Base-by-base conservation (phyloP, 1,140 invertebrate species). In the Drosophila insularis region DNA sequence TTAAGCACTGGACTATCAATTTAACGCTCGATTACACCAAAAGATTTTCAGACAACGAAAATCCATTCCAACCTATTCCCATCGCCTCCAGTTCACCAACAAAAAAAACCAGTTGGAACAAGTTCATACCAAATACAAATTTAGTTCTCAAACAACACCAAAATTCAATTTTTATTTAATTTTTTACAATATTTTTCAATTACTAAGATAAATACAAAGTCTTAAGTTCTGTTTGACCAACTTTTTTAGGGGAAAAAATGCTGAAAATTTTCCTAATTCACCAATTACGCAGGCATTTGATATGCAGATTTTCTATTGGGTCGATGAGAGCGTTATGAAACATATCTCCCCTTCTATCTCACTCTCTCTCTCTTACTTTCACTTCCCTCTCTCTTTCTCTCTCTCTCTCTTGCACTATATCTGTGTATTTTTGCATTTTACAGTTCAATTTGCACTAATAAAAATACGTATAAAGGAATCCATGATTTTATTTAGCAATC, bases 401-500 rank as follows among this genome's bases (percentile, higher is more conserved):
- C 43, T 21, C 7, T 19, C 14, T 43, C 4, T 11, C 40, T 14
- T 0, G 32, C 6, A 43, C n/a, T n/a, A 53, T 4, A 31, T 39
- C 3, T 32, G n/a, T 55, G 35, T 56, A 60, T 27, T 14, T 54
- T 31, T 68, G 37, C 37, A 40, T 31, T 58, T 66, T 60, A 40
- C 50, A 66, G 64, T 61, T 62, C 58, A 32, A 62, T 62, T 61
- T 67, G 35, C 50, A 50, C 65, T 67, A 43, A 67, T 67, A 67
- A 60, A 60, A 59, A 60, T 59, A 31, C 35, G 35, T 63, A 72
- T 72, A 62, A 67, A 46, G 32, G 53, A 61, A 63, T 73, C 50
- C 54, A 68, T 59, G 71, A 63, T 63, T 72, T 68, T 59, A 63
- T 73, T 68, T 68, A 46, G 65, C 40, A 68, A 40, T 65, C 63